These are phyloP conservation scores for Willisornis vidua DNA, from an alignment of 2,113 vertebrate species.

Conservation along the genomic window DNA sequence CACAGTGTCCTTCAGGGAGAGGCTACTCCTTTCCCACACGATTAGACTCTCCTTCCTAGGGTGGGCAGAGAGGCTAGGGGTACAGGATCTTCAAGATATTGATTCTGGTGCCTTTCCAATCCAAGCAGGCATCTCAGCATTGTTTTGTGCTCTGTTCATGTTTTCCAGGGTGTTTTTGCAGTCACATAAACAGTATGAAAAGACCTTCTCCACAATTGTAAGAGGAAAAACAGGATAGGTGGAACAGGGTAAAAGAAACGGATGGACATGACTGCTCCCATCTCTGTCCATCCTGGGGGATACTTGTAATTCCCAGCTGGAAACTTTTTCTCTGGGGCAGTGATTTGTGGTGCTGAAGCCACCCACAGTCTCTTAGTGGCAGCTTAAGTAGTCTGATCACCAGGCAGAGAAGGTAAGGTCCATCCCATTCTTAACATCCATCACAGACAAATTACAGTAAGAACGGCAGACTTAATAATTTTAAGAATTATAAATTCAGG, in stretches of 20 bases:
- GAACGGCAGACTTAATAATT: not conserved
- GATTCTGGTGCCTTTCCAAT: not conserved
- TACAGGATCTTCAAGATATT: not conserved
- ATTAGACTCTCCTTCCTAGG: not conserved
- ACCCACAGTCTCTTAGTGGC: not conserved
- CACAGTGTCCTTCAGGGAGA: not conserved
- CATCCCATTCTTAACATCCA: not conserved
- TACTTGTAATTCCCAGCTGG: not conserved
- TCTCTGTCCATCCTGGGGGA: not conserved
- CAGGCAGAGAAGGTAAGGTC: not conserved
- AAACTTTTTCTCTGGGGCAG: not conserved
- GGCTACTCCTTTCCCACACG: not conserved
- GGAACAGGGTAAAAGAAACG: not conserved
- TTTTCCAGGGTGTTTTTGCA: not conserved
- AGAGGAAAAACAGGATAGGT: not conserved
- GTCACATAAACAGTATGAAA: not conserved
- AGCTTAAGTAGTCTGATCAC: not conserved
- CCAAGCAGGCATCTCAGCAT: not conserved
- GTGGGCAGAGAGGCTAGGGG: not conserved
- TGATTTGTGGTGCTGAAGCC: not conserved
- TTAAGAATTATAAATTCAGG: not conserved
- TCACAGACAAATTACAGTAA: not conserved
- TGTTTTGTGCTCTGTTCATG: not conserved
- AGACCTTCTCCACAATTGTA: not conserved
- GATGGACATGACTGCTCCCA: not conserved